Conservation (phyloP, 2,113 vertebrate species). For the Balaenoptera acutorostrata region DNA sequence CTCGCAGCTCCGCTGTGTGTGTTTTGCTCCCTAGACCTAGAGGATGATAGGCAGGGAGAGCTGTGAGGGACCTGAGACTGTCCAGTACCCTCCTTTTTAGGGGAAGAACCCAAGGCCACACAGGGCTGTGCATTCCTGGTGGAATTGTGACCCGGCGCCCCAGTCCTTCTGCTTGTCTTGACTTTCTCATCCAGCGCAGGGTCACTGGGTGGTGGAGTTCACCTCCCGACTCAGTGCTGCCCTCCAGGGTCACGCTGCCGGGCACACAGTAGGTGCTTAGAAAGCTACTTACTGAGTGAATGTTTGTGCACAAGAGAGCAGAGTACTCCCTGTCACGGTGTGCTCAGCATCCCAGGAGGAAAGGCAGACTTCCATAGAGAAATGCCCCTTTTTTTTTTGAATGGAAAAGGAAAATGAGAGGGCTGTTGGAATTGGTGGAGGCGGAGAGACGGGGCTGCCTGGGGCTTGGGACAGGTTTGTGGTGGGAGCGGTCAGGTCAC, state of each 20-base stretch:
- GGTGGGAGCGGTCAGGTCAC: neutral
- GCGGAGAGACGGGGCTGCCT: neutral
- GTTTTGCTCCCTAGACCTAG: neutral
- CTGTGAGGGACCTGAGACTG: neutral
- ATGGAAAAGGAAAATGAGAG: neutral
- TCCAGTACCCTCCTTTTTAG: neutral
- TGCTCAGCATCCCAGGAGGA: neutral
- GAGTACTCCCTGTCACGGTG: neutral
- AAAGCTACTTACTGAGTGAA: neutral
- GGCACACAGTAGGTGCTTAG: neutral
- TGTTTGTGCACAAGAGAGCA: neutral
- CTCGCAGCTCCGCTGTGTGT: neutral
- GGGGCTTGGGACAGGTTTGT: neutral
- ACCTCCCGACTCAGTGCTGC: neutral
- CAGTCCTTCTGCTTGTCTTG: neutral
- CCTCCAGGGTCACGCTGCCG: rapidly evolving
- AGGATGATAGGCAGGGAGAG: neutral
- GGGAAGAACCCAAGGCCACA: neutral
- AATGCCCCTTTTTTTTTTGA: neutral
- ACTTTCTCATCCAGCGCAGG: neutral
- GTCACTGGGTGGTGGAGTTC: neutral
- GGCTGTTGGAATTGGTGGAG: neutral
- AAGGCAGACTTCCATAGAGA: neutral
- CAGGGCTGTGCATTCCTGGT: no score
- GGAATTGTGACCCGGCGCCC: neutral